Evolutionary conservation across 2,113 vertebrate genomes (phyloP), one percentile per base, ranked within the genome.

Genomic region (Neodon shergylaensis): DNA sequence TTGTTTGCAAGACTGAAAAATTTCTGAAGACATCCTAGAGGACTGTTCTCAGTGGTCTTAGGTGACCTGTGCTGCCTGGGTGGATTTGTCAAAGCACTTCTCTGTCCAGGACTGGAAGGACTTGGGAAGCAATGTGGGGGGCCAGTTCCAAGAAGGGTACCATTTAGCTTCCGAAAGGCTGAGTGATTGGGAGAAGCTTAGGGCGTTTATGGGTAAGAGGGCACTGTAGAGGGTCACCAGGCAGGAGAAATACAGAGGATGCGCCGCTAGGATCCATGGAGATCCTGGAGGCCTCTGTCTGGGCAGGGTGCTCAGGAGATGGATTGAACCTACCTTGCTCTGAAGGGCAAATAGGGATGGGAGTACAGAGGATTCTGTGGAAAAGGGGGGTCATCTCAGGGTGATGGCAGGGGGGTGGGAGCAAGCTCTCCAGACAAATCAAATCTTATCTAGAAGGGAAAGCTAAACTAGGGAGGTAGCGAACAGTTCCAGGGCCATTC

Each of bases 51-150:
- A 2, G 6, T 3, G 52, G 22, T 33, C 36, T 28, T 19, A 28
- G 0, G 1, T 66, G 42, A 42, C 42, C 79, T 58, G 14, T 21
- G 36, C n/a, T 58, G 31, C 22, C 36, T 17, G 16, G 65, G 6
- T 1, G 39, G 22, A 14, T 33, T 42, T 4, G 1, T 42, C 11
- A 0, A 21, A n/a, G 74, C 2, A 24, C 3, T 24, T 54, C 49
- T 17, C 17, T 26, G 36, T 39, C 65, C 86, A 44, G 63, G 22
- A 84, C 28, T 14, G 14, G 72, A 12, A 72, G n/a, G 36, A 9
- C 84, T 72, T 39, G 7, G 31, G 33, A 7, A 36, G 33, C 22
- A 39, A 5, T 10, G 0, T 28, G 0, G 33, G 33, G 21, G 5
- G 26, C 49, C 0, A 0, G 68, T 21, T 61, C 87, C 33, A 65